Evolutionary conservation across 2,113 vertebrate species (phyloP), one percentile per base, ranked within the genome.

Genomic region (Drymodes brunneopygia): DNA sequence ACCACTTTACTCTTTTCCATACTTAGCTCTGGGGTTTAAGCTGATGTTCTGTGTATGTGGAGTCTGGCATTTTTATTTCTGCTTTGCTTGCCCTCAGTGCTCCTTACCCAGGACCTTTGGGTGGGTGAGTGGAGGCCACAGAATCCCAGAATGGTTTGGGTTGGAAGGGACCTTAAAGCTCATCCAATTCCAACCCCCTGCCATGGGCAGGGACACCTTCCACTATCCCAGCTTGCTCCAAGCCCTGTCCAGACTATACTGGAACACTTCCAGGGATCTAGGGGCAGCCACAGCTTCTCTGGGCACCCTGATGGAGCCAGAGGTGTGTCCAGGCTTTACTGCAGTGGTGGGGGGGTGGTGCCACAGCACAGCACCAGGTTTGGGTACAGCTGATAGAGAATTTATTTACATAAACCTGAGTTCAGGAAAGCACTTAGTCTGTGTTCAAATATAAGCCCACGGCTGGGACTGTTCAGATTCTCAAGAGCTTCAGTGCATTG

Each of bases 11-110:
- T 81, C 86, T 86, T 69, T 67, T 58, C 58, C 51, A 29, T 51
- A 25, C 73, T 60, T 69, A 51, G 47, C 67, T 69, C 79, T 93
- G 81, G 29, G 36, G 40, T 86, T 79, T 72, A 81, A 92, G 69
- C 73, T 57, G 19, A 15, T 79, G 47, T 87, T 86, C 89, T 62
- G 1, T 75, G 31, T 75, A 4, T 35, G 81, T 82, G 54, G 42
- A 71, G 71, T 58, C 45, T 66, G 89, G 35, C 86, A 48, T 88
- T 75, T 91, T 90, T 61, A 62, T 81, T 95, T 86, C 86, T 88
- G 45, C 73, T 66, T 88, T 78, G 75, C 70, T 33, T 60, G 16
- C 54, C 83, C 80, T 81, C 36, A 19, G 54, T 61, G 57, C 48
- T 89, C 78, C 54, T 65, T 86, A 48, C 66, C 79, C 80, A 53